A percentile compares a stretch with the other conserved stretches of the same genome.
Conservation (phyloP, 2,888 invertebrate genomes). For the Andrena bicolor region DNA sequence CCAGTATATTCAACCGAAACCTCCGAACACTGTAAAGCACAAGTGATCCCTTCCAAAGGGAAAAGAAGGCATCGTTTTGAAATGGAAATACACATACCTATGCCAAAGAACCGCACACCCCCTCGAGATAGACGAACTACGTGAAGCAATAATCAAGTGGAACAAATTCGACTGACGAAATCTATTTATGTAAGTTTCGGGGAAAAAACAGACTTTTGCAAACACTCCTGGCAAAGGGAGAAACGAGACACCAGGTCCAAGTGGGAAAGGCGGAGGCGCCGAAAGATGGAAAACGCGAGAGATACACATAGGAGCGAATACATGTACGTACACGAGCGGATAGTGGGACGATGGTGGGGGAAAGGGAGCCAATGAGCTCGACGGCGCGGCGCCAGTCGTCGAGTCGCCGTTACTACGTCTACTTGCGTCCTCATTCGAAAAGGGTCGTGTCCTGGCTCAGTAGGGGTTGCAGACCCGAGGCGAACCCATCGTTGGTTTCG, state of each 20-base stretch:
- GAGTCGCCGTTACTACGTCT: conserved; percentile 70
- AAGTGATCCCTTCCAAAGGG: too few relatives aligned
- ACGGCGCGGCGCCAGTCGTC: conserved; percentile 77
- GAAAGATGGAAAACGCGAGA: conserved; percentile 30
- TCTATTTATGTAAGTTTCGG: background rate
- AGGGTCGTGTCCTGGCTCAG: conserved; percentile 73
- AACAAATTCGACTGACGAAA: background rate
- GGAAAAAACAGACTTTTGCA: background rate
- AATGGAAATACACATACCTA: background rate
- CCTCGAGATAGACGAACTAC: background rate
- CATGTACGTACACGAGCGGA: too few relatives aligned
- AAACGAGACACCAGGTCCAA: conserved; percentile 11
- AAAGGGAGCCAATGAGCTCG: conserved; percentile 73
- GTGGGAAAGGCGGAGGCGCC: background rate
- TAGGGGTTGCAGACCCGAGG: conserved; percentile 78
- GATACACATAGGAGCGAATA: background rate
- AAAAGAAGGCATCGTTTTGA: background rate
- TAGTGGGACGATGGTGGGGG: conserved; percentile 11
- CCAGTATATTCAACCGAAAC: background rate
- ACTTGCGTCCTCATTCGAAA: conserved; percentile 68
- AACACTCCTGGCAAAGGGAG: conserved; percentile 7
- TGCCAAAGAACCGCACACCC: background rate
- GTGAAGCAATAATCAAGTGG: conserved; percentile 3
- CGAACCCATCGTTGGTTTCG: conserved; percentile 15
- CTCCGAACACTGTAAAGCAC: conserved; percentile 8